These are phyloP conservation scores for Sylvilagus floridanus DNA, from an alignment of 2,797 vertebrate genomes.

Conservation along the genomic window DNA sequence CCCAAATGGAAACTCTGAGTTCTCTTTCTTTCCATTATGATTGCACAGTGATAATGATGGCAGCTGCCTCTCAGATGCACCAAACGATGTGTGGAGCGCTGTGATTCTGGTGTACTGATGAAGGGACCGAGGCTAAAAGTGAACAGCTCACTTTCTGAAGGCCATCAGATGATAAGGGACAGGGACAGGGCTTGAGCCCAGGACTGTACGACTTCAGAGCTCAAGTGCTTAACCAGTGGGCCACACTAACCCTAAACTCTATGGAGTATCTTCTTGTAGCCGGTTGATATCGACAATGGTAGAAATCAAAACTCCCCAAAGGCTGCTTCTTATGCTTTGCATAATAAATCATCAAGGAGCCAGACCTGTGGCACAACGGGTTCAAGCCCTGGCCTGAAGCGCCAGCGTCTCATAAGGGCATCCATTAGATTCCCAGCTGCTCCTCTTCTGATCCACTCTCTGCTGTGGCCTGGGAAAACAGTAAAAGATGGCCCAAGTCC, in stretches of 20 bases:
- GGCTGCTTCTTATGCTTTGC: not conserved
- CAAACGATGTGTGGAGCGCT: not conserved
- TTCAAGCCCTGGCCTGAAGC: too few species aligned
- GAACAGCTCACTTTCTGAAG: not conserved
- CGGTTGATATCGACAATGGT: not conserved
- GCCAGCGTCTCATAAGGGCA: too few species aligned
- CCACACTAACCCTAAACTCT: not conserved
- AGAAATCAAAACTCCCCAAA: not conserved
- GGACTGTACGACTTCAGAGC: not conserved
- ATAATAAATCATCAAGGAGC: not conserved
- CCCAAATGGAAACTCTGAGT: not conserved
- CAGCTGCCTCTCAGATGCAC: not conserved
- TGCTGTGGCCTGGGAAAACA: too few species aligned
- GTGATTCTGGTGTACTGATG: not conserved
- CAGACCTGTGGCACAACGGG: too few species aligned
- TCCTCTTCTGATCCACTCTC: too few species aligned
- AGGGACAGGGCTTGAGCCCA: not conserved
- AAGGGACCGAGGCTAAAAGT: not conserved
- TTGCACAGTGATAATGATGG: not conserved
- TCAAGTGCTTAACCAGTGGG: not conserved
- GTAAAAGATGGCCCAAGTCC: too few species aligned
- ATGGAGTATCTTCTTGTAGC: not conserved
- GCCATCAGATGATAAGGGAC: not conserved
- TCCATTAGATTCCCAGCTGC: too few species aligned
- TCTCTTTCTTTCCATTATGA: slow-evolving; percentile 25